Conservation (phyloP, 2,888 invertebrate species). For the Girardia tigrina region DNA sequence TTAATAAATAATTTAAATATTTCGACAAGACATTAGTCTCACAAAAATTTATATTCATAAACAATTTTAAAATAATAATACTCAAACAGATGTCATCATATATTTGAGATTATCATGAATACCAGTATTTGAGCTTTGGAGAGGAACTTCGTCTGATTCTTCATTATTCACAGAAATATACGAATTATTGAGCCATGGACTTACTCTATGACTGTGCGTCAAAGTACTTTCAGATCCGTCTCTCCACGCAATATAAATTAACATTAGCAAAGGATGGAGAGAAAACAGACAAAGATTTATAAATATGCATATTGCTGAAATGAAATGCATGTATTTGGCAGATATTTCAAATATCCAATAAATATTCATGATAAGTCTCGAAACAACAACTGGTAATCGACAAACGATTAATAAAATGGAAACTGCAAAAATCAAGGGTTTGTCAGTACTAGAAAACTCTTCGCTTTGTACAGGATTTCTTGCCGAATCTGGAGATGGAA, state of each 20-base stretch:
- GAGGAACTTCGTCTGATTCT: constrained; percentile 6
- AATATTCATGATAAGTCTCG: constrained; percentile 13
- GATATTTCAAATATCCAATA: constrained; percentile 3
- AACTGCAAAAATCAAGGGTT: background rate
- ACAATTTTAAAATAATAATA: constrained; percentile 9
- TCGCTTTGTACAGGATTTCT: background rate
- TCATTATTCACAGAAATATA: background rate
- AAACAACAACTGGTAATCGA: background rate
- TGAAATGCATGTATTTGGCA: background rate
- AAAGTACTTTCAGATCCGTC: constrained; percentile 4
- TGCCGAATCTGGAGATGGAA: background rate
- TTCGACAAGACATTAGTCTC: too few species aligned
- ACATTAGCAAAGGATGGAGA: background rate
- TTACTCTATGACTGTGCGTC: background rate
- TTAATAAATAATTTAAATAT: too few species aligned
- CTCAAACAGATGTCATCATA: constrained; percentile 23
- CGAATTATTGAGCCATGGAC: constrained; percentile 19
- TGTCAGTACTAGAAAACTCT: background rate
- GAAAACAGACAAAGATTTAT: constrained; percentile 10
- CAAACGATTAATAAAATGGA: background rate
- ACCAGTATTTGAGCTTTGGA: constrained; percentile 12
- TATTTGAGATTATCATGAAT: constrained; percentile 11
- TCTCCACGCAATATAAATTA: background rate
- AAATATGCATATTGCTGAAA: background rate
- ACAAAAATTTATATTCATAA: too few species aligned